Conservation (phyloP, 2,113 vertebrate genomes). For the Corythornis vintsioides region DNA sequence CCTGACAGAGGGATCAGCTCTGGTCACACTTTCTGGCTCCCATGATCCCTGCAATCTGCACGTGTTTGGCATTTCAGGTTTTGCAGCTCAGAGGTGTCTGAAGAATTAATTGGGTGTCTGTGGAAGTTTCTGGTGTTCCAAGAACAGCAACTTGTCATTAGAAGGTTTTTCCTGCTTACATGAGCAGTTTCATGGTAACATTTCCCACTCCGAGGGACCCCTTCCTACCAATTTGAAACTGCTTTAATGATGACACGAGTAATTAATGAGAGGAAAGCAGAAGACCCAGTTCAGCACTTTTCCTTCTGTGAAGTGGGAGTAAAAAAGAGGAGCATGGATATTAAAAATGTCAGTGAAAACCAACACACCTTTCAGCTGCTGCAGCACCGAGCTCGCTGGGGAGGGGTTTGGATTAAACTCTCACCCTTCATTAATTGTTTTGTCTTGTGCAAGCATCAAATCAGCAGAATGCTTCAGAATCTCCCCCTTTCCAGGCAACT, state of each 20-base stretch:
- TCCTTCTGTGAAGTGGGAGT: neutral
- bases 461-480: neutral
- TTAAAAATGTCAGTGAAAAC: neutral
- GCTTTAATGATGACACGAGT: neutral
- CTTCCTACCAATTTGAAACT: neutral
- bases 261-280: neutral
- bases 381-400: neutral
- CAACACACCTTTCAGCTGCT: fast-evolving
- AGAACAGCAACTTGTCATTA: neutral
- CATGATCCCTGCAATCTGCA: fast-evolving
- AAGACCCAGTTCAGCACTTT: neutral
- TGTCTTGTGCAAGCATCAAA: neutral
- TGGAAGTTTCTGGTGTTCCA: neutral
- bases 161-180: fast-evolving
- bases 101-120: neutral
- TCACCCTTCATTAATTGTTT: neutral
- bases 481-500: neutral
- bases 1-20: neutral
- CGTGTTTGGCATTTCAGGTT: fast-evolving
- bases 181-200: neutral
- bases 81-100: neutral
- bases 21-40: neutral
- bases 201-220: fast-evolving
- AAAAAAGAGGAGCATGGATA: neutral
- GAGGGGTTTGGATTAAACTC: neutral